Evolutionary conservation across 2,888 invertebrate species (phyloP), one percentile per base, ranked within the genome.

Genomic region (Dendrolimus pini): DNA sequence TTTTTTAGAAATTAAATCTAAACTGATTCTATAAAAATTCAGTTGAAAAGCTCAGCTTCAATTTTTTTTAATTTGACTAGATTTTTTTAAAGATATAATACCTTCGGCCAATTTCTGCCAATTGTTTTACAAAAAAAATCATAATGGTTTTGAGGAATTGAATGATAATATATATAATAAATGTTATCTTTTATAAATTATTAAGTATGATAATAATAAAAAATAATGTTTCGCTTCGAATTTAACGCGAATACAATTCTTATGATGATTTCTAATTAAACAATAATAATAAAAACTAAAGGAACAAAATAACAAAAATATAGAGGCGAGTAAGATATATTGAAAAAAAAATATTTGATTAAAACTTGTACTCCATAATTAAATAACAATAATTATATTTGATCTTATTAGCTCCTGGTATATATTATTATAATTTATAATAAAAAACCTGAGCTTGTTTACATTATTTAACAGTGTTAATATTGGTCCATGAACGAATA

Each of bases 301-400:
- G 88, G 89, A 89, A 89, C 86, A 89, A 88, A 87, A 82, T 84
- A 89, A 88, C 85, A 88, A 88, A 87, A 86, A 86, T 82, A 88
- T 78, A 87, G 78, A 88, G 82, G 85, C 84, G 86, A 83, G 83
- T 85, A 82, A 81, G 82, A 78, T 86, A 87, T 87, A 87, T 83
- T 83, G 83, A 86, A 88, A 88, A 85, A 75, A 80, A 85, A 82
- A 85, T 82, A 88, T 83, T 83, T 78, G 79, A 82, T 85, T 87
- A 85, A 86, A 89, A 87, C 89, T 89, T 89, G 90, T 90, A 90
- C 88, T 89, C 89, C 83, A 87, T 88, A 89, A 88, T 89, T 87
- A 88, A 88, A 87, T 88, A 90, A 90, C 89, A 89, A 87, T 89
- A 88, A 87, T 58, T 83, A 89, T 88, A 89, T 89, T 90, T 90